These are phyloP conservation scores for Meloidogyne exigua DNA, from an alignment of 1,140 invertebrate genomes.

Conservation along the genomic window DNA sequence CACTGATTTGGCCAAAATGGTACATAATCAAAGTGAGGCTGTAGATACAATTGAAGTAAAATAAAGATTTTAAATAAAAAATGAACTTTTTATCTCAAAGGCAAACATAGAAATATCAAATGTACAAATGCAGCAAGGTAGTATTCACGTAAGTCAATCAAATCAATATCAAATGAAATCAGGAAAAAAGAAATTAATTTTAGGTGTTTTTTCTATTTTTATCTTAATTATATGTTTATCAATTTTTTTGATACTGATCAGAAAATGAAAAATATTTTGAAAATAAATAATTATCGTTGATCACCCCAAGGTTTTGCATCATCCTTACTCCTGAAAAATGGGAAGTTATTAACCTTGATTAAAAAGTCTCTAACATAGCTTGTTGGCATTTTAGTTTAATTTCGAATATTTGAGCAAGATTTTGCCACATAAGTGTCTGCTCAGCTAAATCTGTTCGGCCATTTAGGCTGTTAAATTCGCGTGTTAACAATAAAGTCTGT, in stretches of 20 bases:
- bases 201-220: background rate
- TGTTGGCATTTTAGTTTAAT: conserved; percentile 27
- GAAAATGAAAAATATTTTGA: background rate
- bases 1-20: conserved; percentile 89
- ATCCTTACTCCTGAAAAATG: background rate
- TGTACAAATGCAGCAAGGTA: conserved; percentile 46
- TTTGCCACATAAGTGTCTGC: conserved; percentile 48
- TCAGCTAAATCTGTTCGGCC: conserved; percentile 23
- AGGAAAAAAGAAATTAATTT: conserved; percentile 58
- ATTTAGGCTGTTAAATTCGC: conserved; percentile 20
- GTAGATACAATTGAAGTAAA: conserved; percentile 92
- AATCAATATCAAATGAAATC: conserved; percentile 58
- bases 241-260: background rate
- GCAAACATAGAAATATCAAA: conserved; percentile 77
- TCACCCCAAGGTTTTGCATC: conserved; percentile 26
- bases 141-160: conserved; percentile 55
- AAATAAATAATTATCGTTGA: conserved; percentile 12
- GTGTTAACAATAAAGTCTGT: conserved; percentile 22
- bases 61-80: conserved; percentile 72
- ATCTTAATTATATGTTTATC: background rate
- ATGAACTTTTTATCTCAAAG: conserved; percentile 61
- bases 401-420: conserved; percentile 44
- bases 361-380: background rate
- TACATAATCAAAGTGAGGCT: conserved; percentile 93
- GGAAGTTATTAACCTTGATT: background rate